Base-by-base conservation (phyloP, 2,797 vertebrate species). In the Phalanger gymnotis region DNA sequence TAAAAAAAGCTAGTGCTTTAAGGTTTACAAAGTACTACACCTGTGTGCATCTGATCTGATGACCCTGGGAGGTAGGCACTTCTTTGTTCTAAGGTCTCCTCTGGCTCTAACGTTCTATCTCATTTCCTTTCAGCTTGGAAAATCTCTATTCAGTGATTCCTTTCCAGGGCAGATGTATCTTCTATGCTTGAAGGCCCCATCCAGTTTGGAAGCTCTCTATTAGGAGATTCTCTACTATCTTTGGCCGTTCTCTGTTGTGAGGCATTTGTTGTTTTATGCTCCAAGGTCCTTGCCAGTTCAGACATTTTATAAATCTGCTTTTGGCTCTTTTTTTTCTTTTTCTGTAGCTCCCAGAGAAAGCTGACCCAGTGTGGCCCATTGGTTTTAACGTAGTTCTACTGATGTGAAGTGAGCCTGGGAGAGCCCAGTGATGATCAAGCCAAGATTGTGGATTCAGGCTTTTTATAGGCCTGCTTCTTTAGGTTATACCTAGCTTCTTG, bases 71-170 rank as follows among this genome's bases (percentile, higher is more conserved):
- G 53, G 47, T n/a, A 56, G 91, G 1, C 6, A 3, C 61, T 96
- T 92, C 93, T 55, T 54, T 9, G 91, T 93, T 94, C 47, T 53
- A 27, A 54, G 56, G 89, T 92, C 51, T 30, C 22, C 19, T 3
- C 53, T 5, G 30, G 5, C 34, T 94, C 91, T 54, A 53, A 55
- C 87, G 34, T 95, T 95, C 81, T 56, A 30, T 34, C 90, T 93
- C 91, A 14, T 28, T 92, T 92, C 90, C n/a, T 90, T 87, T 92
- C 95, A 94, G 93, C 94, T 31, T 1, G 11, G 30, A 40, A 73
- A 73, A 40, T 73, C 66, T 40, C 16, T 73, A 40, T 73, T 40
- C 66, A 2, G 6, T 73, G 16, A 40, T 40, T 40, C 19, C n/a
- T 73, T 73, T 73, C 34, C 66, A 6, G 73, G 40, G 73, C 22